These are phyloP conservation scores for Chymomyza procnemis DNA, from an alignment of 2,888 invertebrate genomes.

Conservation along the genomic window DNA sequence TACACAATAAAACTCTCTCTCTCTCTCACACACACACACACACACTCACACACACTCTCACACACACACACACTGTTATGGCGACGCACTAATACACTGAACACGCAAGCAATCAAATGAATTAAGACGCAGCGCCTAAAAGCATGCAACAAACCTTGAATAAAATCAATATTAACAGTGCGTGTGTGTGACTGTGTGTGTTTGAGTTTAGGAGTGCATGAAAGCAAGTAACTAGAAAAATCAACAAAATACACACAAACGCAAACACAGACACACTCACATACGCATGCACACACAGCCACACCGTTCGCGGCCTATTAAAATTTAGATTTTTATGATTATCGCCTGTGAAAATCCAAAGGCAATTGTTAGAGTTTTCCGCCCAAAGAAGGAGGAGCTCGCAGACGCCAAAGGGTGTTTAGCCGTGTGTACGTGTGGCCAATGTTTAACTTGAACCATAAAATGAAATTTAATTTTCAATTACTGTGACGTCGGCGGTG, in stretches of 20 bases:
- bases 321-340: slow-evolving; percentile 70
- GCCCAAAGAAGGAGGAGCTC: slow-evolving; percentile 28
- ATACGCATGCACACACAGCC: slow-evolving; percentile 9
- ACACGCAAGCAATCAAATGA: slow-evolving; percentile 18
- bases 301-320: slow-evolving; percentile 43
- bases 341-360: slow-evolving; percentile 61
- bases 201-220: slow-evolving; percentile 18
- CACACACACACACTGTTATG: too few relatives aligned
- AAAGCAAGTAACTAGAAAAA: slow-evolving; percentile 15
- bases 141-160: slow-evolving; percentile 24
- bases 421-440: slow-evolving; percentile 17
- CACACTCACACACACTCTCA: neutral
- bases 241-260: slow-evolving; percentile 16
- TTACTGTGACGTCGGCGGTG: slow-evolving; percentile 49
- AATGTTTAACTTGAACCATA: slow-evolving; percentile 64
- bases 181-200: slow-evolving; percentile 10
- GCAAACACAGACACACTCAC: too few relatives aligned
- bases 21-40: too few relatives aligned
- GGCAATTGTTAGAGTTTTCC: slow-evolving; percentile 58
- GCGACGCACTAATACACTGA: slow-evolving; percentile 16
- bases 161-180: slow-evolving; percentile 55
- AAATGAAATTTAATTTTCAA: slow-evolving; percentile 72
- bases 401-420: slow-evolving; percentile 6
- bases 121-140: slow-evolving; percentile 34
- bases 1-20: neutral